phyloP scores from a whole-genome alignment of 2,888 invertebrate genomes.

The Drosophila suboccidentalis region DNA sequence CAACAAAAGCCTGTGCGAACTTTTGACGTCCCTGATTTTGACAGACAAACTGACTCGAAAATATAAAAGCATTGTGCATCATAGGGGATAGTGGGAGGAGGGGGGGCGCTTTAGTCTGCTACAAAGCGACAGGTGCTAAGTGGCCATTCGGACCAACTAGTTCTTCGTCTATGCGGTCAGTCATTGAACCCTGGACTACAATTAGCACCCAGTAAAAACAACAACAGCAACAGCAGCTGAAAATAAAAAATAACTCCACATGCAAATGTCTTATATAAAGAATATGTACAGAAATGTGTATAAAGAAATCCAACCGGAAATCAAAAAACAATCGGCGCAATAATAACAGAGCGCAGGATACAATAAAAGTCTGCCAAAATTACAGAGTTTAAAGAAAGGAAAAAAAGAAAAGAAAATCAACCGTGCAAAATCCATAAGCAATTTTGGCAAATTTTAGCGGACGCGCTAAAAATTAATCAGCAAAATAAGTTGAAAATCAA shows the following conservation, averaged over 20 bases:
- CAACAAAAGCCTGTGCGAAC: constrained; percentile 8
- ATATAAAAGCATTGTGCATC: not conserved
- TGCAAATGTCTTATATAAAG: constrained; percentile 26
- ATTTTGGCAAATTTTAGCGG: constrained; percentile 46
- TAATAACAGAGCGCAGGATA: constrained; percentile 52
- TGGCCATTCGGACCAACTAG: constrained; percentile 51
- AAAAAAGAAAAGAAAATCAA: constrained; percentile 2
- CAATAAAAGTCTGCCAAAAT: constrained; percentile 34
- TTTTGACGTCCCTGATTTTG: constrained; percentile 21
- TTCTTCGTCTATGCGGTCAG: constrained; percentile 59
- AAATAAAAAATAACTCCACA: constrained; percentile 2
- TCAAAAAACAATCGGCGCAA: constrained; percentile 50
- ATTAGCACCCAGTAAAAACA: constrained; percentile 47
- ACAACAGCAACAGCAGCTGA: constrained; percentile 17
- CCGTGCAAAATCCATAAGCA: constrained; percentile 42
- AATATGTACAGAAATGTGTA: not conserved
- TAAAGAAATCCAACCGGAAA: constrained; percentile 42
- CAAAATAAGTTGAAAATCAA: constrained; percentile 42
- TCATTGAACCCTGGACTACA: constrained; percentile 62
- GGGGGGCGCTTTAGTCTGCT: not conserved
- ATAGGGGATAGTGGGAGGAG: not conserved
- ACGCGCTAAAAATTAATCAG: constrained; percentile 58
- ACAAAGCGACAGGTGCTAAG: constrained; percentile 68
- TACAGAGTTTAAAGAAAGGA: constrained; percentile 14
- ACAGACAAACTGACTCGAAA: constrained; percentile 13